Evolutionary conservation across 2,113 vertebrate species (phyloP).

Genomic region (Trichechus manatus): DNA sequence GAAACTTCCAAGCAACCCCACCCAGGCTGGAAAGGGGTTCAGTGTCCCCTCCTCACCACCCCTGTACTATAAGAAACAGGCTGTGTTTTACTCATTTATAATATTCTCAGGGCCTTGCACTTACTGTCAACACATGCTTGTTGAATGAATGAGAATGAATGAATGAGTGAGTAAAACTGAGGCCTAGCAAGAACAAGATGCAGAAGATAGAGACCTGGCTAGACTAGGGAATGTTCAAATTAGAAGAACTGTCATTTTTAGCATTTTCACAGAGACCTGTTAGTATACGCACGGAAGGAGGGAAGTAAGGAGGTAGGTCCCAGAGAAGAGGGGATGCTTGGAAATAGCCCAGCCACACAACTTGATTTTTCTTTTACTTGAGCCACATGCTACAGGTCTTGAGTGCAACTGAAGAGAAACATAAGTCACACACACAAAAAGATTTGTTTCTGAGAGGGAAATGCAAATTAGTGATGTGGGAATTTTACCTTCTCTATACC

Average conservation of each 20-base stretch:
- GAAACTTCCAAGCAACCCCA: neutral
- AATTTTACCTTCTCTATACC: constrained; percentile 62
- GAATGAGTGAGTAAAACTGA: neutral
- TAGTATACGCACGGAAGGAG: neutral
- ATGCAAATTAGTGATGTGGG: neutral
- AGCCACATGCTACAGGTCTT: neutral
- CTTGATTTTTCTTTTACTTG: neutral
- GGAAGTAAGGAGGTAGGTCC: neutral
- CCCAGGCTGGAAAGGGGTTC: neutral
- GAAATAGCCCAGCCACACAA: neutral
- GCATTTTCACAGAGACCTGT: neutral
- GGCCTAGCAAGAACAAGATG: neutral
- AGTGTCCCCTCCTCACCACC: neutral
- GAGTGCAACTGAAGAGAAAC: neutral
- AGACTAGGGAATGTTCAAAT: neutral
- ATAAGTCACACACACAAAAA: neutral
- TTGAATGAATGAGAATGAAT: neutral
- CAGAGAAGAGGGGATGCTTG: neutral
- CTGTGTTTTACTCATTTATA: neutral
- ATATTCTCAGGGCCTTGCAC: neutral
- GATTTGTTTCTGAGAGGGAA: neutral
- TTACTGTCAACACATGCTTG: neutral
- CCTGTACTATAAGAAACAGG: neutral
- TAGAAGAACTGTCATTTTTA: neutral
- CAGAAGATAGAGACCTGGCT: neutral